Conservation (phyloP, 1,140 invertebrate genomes). For the Mactra quadrangularis region DNA sequence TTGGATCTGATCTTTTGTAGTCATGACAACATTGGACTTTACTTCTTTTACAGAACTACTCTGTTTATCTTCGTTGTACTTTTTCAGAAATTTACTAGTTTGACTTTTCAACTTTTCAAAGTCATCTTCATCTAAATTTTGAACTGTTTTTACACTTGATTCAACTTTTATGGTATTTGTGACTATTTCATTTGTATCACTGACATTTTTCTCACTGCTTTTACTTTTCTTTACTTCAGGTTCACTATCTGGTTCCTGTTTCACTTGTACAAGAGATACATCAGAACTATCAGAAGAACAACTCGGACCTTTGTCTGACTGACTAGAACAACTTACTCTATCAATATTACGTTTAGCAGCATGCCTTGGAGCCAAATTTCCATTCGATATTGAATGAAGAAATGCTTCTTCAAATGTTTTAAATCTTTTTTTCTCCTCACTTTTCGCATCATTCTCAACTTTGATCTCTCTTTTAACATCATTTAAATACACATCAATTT, state of each 20-base stretch:
- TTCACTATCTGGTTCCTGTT: constrained; percentile 12
- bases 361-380: constrained; percentile 35
- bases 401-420: constrained; percentile 61
- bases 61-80: constrained; percentile 34
- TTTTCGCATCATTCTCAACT: not conserved
- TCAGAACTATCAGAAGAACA: not conserved
- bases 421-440: constrained; percentile 53
- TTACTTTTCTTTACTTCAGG: constrained; percentile 10
- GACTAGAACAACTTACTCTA: not conserved
- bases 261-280: not conserved
- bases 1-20: not conserved
- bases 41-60: not conserved
- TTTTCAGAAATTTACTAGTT: constrained; percentile 44
- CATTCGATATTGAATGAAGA: constrained; percentile 37
- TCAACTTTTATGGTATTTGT: not conserved
- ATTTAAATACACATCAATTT: constrained; percentile 55
- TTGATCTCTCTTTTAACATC: constrained; percentile 9
- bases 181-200: constrained; percentile 5
- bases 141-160: not conserved
- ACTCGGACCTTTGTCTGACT: not conserved
- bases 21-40: not conserved
- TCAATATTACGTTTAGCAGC: constrained; percentile 43
- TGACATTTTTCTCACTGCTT: constrained; percentile 23
- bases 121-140: constrained; percentile 45
- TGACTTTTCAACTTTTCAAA: constrained; percentile 53